These are phyloP conservation scores for Malacosoma neustria DNA, from an alignment of 2,888 invertebrate genomes.

Conservation along the genomic window DNA sequence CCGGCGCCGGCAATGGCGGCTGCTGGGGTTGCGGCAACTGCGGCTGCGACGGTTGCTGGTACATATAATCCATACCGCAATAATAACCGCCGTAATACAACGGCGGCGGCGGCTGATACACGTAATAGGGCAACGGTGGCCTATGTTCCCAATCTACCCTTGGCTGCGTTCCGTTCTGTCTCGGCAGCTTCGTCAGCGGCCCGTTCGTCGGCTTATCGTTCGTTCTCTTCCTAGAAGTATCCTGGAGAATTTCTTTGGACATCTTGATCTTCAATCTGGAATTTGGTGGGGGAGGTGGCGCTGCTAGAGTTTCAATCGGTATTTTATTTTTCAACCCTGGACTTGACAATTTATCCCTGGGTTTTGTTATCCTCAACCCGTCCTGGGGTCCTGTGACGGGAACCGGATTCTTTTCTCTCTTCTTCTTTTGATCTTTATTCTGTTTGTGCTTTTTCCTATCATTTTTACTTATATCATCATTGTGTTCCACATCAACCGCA, in stretches of 20 bases:
- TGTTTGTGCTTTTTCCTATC: constrained; percentile 84
- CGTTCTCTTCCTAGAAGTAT: constrained; percentile 56
- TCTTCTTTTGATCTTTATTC: constrained; percentile 69
- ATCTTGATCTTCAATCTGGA: constrained; percentile 85
- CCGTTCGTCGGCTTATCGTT: constrained; percentile 26
- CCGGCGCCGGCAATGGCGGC: constrained; percentile 42
- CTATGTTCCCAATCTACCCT: constrained; percentile 60
- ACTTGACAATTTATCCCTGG: constrained; percentile 52
- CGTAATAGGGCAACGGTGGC: constrained; percentile 47
- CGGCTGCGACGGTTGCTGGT: constrained; percentile 65
- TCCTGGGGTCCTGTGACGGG: constrained; percentile 24
- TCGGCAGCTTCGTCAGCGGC: constrained; percentile 44
- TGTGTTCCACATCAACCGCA: constrained; percentile 42
- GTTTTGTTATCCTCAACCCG: constrained; percentile 58
- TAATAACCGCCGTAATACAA: constrained; percentile 37
- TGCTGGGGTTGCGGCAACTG: constrained; percentile 22
- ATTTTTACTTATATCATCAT: constrained; percentile 80
- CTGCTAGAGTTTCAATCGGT: constrained; percentile 82
- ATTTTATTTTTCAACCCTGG: constrained; percentile 87
- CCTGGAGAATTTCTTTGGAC: constrained; percentile 82
- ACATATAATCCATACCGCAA: constrained; percentile 60
- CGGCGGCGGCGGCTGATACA: constrained; percentile 56
- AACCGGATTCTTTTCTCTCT: constrained; percentile 37
- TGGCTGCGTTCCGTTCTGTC: constrained; percentile 51
- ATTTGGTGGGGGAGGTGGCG: constrained; percentile 54